A percentile compares a stretch with the other conserved stretches of the same genome.
phyloP scores from a whole-genome alignment of 2,797 vertebrate genomes.

The Siniperca scherzeri region DNA sequence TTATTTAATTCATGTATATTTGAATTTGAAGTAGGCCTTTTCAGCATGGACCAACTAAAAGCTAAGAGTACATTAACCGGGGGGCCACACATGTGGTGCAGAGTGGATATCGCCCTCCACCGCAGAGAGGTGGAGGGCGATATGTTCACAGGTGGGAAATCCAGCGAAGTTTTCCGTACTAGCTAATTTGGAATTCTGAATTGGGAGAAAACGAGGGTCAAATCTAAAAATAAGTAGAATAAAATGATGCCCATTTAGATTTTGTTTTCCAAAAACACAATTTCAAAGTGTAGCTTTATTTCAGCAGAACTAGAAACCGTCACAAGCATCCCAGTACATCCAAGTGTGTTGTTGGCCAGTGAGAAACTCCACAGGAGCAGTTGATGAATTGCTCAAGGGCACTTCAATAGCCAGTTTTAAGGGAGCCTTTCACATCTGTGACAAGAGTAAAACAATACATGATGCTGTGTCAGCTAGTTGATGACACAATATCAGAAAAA shows the following conservation, averaged over 20 bases:
- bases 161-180: neutral
- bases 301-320: neutral
- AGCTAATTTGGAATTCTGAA: neutral
- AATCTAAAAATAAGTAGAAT: neutral
- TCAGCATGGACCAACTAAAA: neutral
- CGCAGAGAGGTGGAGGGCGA: no score
- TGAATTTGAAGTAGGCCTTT: slow-evolving; percentile 1
- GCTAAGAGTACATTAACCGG: neutral
- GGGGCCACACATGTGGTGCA: neutral
- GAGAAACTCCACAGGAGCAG: neutral
- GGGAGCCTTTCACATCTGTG: neutral
- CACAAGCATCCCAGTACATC: neutral
- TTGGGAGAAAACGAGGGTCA: neutral
- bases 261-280: neutral
- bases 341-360: neutral
- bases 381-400: neutral
- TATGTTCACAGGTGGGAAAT: neutral
- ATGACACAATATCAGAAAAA: neutral
- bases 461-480: neutral
- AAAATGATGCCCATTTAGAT: neutral
- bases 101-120: neutral
- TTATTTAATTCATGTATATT: slow-evolving; percentile 3
- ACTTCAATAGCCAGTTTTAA: neutral
- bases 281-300: neutral
- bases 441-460: slow-evolving; percentile 7